Conservation (phyloP, 2,888 invertebrate species). For the Meta bourneti region DNA sequence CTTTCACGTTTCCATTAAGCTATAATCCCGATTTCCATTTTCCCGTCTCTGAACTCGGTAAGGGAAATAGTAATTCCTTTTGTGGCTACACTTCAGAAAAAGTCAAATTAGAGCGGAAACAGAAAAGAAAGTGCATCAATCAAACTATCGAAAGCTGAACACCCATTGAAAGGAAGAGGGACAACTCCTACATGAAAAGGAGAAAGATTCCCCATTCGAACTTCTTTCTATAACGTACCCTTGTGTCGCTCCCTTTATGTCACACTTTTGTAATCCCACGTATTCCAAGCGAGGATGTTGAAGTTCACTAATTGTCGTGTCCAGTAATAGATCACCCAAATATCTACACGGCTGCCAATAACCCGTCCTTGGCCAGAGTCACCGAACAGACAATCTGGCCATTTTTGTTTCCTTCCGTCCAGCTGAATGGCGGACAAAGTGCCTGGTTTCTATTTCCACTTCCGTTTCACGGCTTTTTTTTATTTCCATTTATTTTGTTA, state of each 20-base stretch:
- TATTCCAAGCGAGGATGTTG: background rate
- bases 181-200: background rate
- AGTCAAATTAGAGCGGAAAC: background rate
- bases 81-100: background rate
- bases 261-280: background rate
- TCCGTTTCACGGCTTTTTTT: constrained; percentile 25
- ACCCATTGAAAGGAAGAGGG: background rate
- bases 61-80: background rate
- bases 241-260: background rate
- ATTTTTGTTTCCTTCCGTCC: background rate
- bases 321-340: constrained; percentile 26
- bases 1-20: too few species aligned
- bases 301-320: constrained; percentile 8
- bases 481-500: background rate
- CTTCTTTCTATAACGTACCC: background rate
- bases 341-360: constrained; percentile 31
- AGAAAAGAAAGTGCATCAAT: background rate
- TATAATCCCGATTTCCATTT: background rate
- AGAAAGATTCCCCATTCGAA: background rate
- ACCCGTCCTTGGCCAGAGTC: constrained; percentile 52
- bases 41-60: background rate
- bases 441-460: constrained; percentile 20
- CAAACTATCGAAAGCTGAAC: background rate
- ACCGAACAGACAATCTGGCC: background rate
- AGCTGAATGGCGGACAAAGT: constrained; percentile 37